A percentile compares a stretch with the other conserved stretches of the same genome.
These are phyloP conservation scores for Ischnus inquisitorius DNA, from an alignment of 2,888 invertebrate species.

Conservation along the genomic window DNA sequence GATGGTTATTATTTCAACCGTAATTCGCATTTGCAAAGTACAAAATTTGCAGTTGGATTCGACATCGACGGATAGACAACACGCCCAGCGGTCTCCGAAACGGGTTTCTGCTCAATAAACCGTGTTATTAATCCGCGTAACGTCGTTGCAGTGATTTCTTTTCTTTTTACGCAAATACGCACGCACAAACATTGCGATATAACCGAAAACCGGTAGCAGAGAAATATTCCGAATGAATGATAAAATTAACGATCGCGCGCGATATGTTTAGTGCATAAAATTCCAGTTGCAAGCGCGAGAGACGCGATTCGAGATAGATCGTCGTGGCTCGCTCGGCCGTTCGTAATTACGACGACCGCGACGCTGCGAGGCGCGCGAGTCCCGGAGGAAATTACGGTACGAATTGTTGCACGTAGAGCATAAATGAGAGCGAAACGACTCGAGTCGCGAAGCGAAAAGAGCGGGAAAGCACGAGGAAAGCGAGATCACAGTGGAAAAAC, in stretches of 20 bases:
- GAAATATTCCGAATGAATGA: neutral
- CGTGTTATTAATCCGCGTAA: neutral
- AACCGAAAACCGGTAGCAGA: neutral
- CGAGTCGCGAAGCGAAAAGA: neutral
- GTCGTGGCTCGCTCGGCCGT: constrained; percentile 36
- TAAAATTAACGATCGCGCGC: neutral
- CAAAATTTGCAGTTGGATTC: neutral
- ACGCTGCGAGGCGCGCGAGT: neutral
- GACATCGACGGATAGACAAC: neutral
- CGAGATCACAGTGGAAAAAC: neutral
- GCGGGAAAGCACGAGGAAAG: constrained; percentile 17
- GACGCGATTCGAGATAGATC: constrained; percentile 24
- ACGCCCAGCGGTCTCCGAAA: neutral
- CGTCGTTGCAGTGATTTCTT: neutral
- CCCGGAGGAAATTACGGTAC: constrained; percentile 45
- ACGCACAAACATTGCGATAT: neutral
- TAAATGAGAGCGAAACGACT: constrained; percentile 45
- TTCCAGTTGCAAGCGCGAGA: constrained; percentile 6
- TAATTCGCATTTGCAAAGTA: no score
- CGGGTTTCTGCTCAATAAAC: constrained; percentile 5
- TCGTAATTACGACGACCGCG: constrained; percentile 50
- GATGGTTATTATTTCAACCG: neutral
- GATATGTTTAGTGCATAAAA: constrained; percentile 3
- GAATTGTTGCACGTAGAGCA: constrained; percentile 32
- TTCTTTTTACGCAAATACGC: neutral